These are phyloP conservation scores for Heterocephalus glaber DNA, from an alignment of 2,113 vertebrate species.

Conservation along the genomic window DNA sequence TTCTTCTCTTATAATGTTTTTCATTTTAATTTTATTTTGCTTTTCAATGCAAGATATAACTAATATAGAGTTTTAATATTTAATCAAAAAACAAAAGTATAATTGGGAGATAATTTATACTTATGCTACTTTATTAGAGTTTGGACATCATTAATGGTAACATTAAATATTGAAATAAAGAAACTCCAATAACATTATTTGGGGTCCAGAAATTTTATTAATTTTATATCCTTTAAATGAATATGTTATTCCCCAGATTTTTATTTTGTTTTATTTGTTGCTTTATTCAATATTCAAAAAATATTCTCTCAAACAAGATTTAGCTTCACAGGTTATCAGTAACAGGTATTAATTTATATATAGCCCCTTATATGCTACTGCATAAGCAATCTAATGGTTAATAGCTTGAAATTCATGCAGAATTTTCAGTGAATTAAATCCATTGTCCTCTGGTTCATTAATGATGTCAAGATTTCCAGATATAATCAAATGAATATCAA, in stretches of 20 bases:
- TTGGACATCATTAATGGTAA: not conserved
- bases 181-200: constrained; percentile 49
- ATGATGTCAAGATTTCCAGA: not conserved
- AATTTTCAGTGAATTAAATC: constrained; percentile 71
- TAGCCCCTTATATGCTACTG: not conserved
- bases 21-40: constrained; percentile 47
- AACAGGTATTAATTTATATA: not conserved
- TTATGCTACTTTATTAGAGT: constrained; percentile 9
- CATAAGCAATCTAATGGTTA: constrained; percentile 45
- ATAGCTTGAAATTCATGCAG: constrained; percentile 75
- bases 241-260: constrained; percentile 23
- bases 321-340: not conserved
- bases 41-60: constrained; percentile 33
- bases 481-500: constrained; percentile 16
- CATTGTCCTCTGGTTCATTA: not conserved
- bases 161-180: constrained; percentile 65
- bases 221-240: constrained; percentile 58
- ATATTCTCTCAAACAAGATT: constrained; percentile 51
- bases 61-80: constrained; percentile 46
- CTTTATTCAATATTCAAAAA: constrained; percentile 49
- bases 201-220: constrained; percentile 64
- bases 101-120: constrained; percentile 38
- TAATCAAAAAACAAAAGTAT: constrained; percentile 47
- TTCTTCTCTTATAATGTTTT: constrained; percentile 26
- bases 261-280: not conserved